Base-by-base conservation (phyloP, 2,797 vertebrate genomes). In the Malurus splendens region DNA sequence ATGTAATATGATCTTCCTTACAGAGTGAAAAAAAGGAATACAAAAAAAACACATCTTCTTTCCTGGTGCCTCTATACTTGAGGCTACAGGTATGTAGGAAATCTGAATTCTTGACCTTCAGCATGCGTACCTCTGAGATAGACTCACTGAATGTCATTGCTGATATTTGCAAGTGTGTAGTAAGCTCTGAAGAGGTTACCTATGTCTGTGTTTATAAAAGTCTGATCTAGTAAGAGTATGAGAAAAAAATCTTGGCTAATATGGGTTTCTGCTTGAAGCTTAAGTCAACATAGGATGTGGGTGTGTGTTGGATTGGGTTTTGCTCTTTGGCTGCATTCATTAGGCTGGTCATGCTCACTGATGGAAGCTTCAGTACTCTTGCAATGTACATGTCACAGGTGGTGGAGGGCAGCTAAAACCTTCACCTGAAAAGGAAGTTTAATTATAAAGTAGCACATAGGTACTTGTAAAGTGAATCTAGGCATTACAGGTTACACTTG, bases 351-450 rank as follows among this genome's bases (percentile, higher is more conserved):
- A 2, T n/a, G 27, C 18, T 50, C 76, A 32, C 12, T 56, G 45
- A 22, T 48, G 30, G 41, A 39, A 70, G 33, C 14, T 36, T 80
- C 2, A 6, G 30, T 57, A 14, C 12, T 27, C 23, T 67, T 52
- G 28, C 30, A 50, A 3, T 7, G 8, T 50, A 5, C 3, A 0
- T 5, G 1, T 59, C 1, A 1, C 22, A 45, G 17, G 18, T 36
- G 41, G 56, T 51, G 70, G 32, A 33, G 14, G 7, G 12, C 61
- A 73, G 36, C 47, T 54, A 36, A 71, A 80, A 78, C 44, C 17
- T 57, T 81, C n/a, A 61, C 41, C 28, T 78, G 59, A 64, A 61
- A 0, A 0, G 67, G 10, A 64, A 47, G 19, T 71, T 77, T 52
- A 59, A 15, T 62, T 59, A 20, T 28, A 12, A 89, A 33, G 8